Evolutionary conservation across 2,888 invertebrate genomes (phyloP).

Genomic region (Napeogenes sylphis): DNA sequence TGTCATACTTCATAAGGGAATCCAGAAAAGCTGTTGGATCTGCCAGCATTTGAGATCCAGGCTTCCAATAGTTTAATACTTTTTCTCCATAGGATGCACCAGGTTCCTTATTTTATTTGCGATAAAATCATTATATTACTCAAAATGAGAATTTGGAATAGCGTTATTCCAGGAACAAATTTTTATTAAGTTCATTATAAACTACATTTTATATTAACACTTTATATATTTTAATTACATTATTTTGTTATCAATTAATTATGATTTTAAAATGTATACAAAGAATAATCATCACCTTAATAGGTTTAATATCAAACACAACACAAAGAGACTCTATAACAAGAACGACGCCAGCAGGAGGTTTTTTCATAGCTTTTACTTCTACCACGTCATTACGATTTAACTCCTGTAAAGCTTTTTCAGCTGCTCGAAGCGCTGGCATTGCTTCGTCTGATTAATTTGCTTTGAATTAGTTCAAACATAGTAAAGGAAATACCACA

Average conservation of each 20-base stretch:
- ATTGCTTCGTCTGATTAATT: slow-evolving; percentile 80
- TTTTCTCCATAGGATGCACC: slow-evolving; percentile 86
- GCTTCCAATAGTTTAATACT: slow-evolving; percentile 93
- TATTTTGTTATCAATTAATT: no score
- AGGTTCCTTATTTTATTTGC: slow-evolving; percentile 60
- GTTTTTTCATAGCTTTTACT: slow-evolving; percentile 95
- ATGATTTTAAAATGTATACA: no score
- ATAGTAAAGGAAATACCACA: no score
- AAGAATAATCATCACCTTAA: slow-evolving; percentile 70
- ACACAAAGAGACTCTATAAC: slow-evolving; percentile 92
- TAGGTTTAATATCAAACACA: slow-evolving; percentile 86
- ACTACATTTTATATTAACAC: no score
- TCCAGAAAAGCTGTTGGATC: slow-evolving; percentile 91
- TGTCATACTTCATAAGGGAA: slow-evolving; percentile 90
- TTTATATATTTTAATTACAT: no score
- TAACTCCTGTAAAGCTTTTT: slow-evolving; percentile 91
- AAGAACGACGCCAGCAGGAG: slow-evolving; percentile 88
- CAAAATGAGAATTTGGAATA: not conserved
- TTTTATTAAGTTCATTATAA: no score
- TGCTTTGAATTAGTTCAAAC: no score
- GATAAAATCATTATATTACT: no score
- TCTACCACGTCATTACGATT: slow-evolving; percentile 94
- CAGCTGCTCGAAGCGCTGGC: slow-evolving; percentile 91
- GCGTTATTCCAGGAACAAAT: no score
- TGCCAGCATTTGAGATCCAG: slow-evolving; percentile 87